Base-by-base conservation (phyloP, 2,888 invertebrate species). In the Drosophila greeni region DNA sequence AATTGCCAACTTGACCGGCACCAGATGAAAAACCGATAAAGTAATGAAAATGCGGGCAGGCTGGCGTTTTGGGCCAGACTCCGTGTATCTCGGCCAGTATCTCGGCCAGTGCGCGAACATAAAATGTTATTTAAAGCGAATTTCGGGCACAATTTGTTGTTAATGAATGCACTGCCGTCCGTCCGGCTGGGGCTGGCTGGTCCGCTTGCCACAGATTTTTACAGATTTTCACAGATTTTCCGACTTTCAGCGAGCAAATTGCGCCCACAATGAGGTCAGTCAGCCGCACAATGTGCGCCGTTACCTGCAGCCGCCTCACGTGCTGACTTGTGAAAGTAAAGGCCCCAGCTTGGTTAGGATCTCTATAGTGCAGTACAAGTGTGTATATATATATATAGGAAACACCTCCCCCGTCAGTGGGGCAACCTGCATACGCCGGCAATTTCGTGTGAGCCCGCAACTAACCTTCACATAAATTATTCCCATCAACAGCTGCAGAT, bases 391-490 rank as follows among this genome's bases (percentile, higher is more conserved):
- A 53, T 23, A 20, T 37, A n/a, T 18, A 14, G 37, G 14, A 39
- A 43, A 42, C 62, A 62, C 49, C 26, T 20, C 31, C 47, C 54
- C 37, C 26, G 14, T 42, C 53, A 49, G 47, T 52, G 51, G 31
- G 51, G 49, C 45, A 49, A 65, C 55, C 66, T 48, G 54, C 57
- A 59, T 42, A 47, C 52, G 70, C 75, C 60, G 49, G 73, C 75
- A 71, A 74, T 82, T 75, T 77, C 81, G 81, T 80, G 79, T 72
- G 81, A 80, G 83, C 54, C 70, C 65, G 80, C 78, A 74, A 80
- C 72, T 82, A 79, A 82, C 77, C 79, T 80, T 82, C 83, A 81
- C 79, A 80, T 80, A 80, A 80, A 80, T 80, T 82, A 80, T 80
- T 78, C 84, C 79, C 82, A 83, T 73, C 79, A 74, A 75, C 75